phyloP scores from a whole-genome alignment of 2,113 vertebrate species.

The Neotoma lepida region DNA sequence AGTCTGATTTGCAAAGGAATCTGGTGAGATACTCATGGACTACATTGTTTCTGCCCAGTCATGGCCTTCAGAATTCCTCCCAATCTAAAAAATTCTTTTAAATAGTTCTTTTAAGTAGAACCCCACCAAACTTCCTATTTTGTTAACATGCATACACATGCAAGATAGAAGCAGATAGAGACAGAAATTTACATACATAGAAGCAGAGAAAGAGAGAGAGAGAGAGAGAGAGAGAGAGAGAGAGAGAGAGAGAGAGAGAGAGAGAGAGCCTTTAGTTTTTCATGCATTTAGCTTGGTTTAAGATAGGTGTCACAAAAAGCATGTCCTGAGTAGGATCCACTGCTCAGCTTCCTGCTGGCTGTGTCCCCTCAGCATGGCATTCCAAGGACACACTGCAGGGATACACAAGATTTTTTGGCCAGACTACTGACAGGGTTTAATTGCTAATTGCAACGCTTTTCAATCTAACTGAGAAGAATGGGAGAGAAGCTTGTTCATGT shows the following conservation, averaged over 20 bases:
- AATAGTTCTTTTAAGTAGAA: conserved; percentile 50
- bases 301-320: conserved; percentile 9
- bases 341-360: neutral
- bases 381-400: neutral
- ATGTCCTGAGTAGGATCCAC: neutral
- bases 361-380: neutral
- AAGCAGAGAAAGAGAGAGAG: neutral
- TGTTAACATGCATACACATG: neutral
- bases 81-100: conserved; percentile 25
- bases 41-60: conserved; percentile 74
- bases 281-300: conserved; percentile 7
- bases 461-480: conserved; percentile 9
- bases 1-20: conserved; percentile 57
- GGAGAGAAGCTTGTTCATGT: neutral
- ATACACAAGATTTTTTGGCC: neutral
- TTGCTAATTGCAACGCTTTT: conserved; percentile 46
- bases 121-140: conserved; percentile 23
- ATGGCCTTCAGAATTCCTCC: conserved; percentile 9
- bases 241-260: neutral
- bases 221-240: neutral
- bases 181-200: neutral
- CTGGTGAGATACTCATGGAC: conserved; percentile 65
- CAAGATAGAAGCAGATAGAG: neutral
- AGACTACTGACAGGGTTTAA: conserved; percentile 13
- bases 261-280: neutral